Evolutionary conservation across 2,797 vertebrate genomes (phyloP), one percentile per base, ranked within the genome.

Genomic region (Acanthis flammea): DNA sequence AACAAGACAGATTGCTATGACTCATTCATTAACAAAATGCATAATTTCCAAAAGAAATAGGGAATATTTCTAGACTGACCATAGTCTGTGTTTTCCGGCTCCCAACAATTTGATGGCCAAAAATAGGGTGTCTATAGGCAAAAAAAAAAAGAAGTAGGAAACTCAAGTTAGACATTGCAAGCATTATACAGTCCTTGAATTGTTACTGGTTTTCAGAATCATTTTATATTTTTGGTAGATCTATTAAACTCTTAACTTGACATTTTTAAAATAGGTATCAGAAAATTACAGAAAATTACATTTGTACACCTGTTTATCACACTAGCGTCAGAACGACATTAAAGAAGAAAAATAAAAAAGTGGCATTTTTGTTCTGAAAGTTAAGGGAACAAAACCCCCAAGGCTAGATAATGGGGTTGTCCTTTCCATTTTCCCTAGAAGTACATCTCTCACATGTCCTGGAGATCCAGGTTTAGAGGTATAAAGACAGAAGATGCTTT

Each of bases 21-120:
- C 9, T 17, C 21, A 19, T 62, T 93, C 66, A 95, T 87, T 66
- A 57, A 92, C 54, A 94, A 44, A 94, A 88, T 27, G 55, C 21
- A 55, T 28, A 62, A 68, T 27, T 94, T 57, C 54, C 53, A 4
- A 92, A 65, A 93, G 72, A 82, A 95, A 25, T 31, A 95, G n/a
- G 39, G 97, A 95, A 95, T 71, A 85, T 67, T 96, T 86, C 61
- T 96, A 68, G 81, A 98, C 98, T 99, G 96, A 99, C 99, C 99
- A 95, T 99, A 99, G 96, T 99, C 99, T 97, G 99, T 99, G 96
- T 99, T 99, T 98, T 99, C 99, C 74, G 99, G 99, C 97, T 99
- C 99, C 99, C 99, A 99, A 97, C 98, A 99, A 97, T 99, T 99
- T 95, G 99, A 99, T 95, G 99, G 98, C 99, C 99, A 99, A 98